A percentile compares a stretch with the other conserved stretches of the same genome.
Evolutionary conservation across 2,113 vertebrate genomes (phyloP).

Genomic region (Centropus bengalensis): DNA sequence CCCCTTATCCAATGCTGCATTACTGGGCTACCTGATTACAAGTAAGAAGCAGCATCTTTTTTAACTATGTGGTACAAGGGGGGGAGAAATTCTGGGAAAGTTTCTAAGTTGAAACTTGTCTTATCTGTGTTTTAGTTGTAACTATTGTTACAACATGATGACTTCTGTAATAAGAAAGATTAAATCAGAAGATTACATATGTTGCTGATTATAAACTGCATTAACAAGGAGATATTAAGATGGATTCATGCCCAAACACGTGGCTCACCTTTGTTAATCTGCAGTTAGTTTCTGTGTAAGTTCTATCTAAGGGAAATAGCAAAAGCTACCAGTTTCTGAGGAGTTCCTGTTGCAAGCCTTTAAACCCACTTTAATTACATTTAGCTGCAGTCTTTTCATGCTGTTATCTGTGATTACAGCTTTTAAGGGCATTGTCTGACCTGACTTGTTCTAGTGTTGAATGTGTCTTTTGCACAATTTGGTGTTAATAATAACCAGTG

Average conservation of each 20-base stretch:
- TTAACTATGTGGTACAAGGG: not conserved
- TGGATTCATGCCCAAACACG: not conserved
- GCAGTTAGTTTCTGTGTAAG: not conserved
- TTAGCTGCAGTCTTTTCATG: not conserved
- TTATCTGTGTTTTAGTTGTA: not conserved
- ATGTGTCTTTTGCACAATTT: not conserved
- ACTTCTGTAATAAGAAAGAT: not conserved
- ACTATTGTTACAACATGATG: not conserved
- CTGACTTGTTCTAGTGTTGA: not conserved
- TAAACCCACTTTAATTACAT: not conserved
- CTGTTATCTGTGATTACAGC: not conserved
- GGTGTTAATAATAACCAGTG: not conserved
- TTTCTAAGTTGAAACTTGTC: not conserved
- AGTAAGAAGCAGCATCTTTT: not conserved
- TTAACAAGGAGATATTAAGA: not conserved
- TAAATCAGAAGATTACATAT: not conserved
- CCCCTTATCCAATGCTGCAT: not conserved
- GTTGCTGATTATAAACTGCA: not conserved
- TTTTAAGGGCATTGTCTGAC: not conserved
- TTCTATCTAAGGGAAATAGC: not conserved
- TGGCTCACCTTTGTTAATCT: not conserved
- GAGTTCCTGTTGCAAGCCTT: not conserved
- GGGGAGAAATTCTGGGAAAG: rapidly evolving
- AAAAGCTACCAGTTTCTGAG: not conserved
- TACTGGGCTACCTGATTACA: not conserved